Conservation (phyloP, 2,113 vertebrate genomes). For the Uria aalge region DNA sequence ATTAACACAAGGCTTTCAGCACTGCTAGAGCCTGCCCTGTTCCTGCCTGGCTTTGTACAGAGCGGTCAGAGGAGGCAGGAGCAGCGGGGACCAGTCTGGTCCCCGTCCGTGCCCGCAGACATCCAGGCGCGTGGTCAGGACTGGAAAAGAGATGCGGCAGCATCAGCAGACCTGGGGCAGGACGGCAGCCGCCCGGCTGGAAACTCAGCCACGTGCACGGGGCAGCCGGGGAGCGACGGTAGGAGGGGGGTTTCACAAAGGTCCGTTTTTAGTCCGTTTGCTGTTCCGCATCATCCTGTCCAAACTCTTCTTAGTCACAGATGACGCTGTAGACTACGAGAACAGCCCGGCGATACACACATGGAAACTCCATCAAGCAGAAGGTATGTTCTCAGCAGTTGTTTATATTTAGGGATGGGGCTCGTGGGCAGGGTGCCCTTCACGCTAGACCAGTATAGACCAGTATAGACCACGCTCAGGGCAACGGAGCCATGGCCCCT, state of each 20-base stretch:
- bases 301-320: neutral
- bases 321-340: slow-evolving; percentile 55
- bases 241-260: neutral
- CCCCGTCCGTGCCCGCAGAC: neutral
- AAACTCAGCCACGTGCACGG: neutral
- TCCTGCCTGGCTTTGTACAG: neutral
- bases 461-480: rapidly evolving
- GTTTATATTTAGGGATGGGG: neutral
- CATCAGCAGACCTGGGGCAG: neutral
- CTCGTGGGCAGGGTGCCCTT: neutral
- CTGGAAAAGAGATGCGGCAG: neutral
- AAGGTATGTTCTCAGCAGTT: neutral
- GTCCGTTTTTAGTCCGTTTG: neutral
- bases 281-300: neutral
- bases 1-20: rapidly evolving
- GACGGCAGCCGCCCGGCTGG: neutral
- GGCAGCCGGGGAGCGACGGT: rapidly evolving
- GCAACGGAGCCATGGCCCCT: rapidly evolving
- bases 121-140: neutral
- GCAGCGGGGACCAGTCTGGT: neutral
- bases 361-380: slow-evolving; percentile 20
- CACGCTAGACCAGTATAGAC: rapidly evolving
- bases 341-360: slow-evolving; percentile 28
- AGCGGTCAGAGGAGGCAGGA: neutral
- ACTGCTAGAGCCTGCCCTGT: neutral